Conservation (phyloP, 2,113 vertebrate species). For the Abramis brama region DNA sequence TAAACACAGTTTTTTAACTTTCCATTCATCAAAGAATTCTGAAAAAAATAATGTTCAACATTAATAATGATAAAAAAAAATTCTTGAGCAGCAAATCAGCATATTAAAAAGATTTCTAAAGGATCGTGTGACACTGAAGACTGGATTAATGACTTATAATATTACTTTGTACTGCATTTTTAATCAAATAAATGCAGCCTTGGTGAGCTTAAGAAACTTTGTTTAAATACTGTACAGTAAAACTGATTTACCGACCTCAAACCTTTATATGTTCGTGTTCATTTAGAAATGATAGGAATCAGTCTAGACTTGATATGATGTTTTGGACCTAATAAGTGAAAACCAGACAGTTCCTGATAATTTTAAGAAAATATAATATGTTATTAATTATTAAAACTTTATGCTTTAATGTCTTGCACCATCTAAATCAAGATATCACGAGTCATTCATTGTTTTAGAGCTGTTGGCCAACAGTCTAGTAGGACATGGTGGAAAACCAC, state of each 20-base stretch:
- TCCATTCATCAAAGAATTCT: neutral
- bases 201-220: neutral
- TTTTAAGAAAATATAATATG: too few species aligned
- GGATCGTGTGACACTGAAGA: neutral
- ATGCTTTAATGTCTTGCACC: neutral
- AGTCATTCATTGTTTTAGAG: neutral
- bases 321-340: neutral
- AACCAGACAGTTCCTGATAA: neutral
- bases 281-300: neutral
- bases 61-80: too few species aligned
- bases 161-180: too few species aligned
- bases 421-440: neutral
- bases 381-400: neutral
- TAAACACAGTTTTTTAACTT: too few species aligned
- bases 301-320: neutral
- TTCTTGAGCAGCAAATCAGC: too few species aligned
- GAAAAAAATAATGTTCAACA: too few species aligned
- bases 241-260: neutral
- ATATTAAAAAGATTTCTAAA: neutral
- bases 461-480: neutral
- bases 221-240: neutral
- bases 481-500: neutral
- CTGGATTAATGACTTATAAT: neutral
- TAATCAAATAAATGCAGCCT: neutral
- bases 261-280: neutral